Evolutionary conservation across 2,113 vertebrate genomes (phyloP).

Genomic region (Bothrops jararaca): DNA sequence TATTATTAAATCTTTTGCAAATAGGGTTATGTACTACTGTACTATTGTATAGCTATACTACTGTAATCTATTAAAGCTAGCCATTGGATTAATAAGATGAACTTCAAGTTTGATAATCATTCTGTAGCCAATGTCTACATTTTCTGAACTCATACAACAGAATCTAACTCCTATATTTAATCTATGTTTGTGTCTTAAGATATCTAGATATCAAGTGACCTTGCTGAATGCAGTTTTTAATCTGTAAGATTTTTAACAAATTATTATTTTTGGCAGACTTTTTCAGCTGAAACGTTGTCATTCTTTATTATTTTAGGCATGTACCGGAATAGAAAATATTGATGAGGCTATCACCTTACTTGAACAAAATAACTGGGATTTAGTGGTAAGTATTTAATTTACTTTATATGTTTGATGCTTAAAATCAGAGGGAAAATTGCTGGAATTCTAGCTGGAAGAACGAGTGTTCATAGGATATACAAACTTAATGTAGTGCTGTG

Average conservation of each 20-base stretch:
- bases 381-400: constrained; percentile 89
- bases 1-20: neutral
- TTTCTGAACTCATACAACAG: neutral
- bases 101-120: neutral
- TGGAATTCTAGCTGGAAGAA: neutral
- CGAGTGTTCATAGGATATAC: neutral
- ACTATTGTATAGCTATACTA: neutral
- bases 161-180: neutral
- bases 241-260: neutral
- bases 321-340: constrained; percentile 99
- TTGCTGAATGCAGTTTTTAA: neutral
- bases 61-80: neutral
- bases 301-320: constrained; percentile 78
- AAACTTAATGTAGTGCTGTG: neutral
- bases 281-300: constrained; percentile 41
- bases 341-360: constrained; percentile 98
- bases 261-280: neutral
- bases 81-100: neutral
- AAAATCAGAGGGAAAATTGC: neutral
- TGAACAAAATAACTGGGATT: constrained; percentile 99
- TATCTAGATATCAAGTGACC: neutral
- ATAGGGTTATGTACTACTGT: neutral
- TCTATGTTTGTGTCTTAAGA: neutral
- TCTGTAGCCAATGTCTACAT: neutral
- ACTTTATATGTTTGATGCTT: constrained; percentile 24